Conservation (phyloP, 2,797 vertebrate species). For the Ataeniobius toweri region DNA sequence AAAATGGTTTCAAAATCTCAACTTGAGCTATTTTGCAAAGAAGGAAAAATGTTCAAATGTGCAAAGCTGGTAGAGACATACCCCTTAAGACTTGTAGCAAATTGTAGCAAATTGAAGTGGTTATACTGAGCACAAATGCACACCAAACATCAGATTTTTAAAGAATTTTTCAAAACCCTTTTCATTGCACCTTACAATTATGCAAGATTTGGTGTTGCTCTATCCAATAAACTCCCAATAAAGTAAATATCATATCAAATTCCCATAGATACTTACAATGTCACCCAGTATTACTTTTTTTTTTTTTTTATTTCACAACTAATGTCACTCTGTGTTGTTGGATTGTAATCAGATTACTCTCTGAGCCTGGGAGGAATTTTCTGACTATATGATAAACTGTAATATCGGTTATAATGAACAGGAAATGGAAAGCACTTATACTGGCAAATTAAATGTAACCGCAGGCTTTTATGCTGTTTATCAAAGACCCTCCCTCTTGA, state of each 20-base stretch:
- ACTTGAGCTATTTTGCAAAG: not conserved
- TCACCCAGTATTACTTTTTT: not conserved
- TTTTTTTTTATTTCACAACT: not conserved
- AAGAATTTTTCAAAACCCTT: too few species aligned
- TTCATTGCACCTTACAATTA: not conserved
- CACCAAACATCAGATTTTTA: not conserved
- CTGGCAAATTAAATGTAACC: not conserved
- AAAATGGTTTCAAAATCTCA: not conserved
- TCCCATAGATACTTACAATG: not conserved
- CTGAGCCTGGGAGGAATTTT: slow-evolving; percentile 5
- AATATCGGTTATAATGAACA: not conserved
- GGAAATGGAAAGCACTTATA: slow-evolving; percentile 7
- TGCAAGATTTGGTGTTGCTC: not conserved
- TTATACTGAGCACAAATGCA: not conserved
- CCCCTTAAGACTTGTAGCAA: not conserved
- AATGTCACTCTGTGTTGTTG: not conserved
- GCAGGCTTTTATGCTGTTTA: slow-evolving; percentile 1
- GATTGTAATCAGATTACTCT: not conserved
- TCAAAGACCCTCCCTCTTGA: not conserved
- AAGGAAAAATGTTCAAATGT: not conserved
- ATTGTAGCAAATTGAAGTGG: not conserved
- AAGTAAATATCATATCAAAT: not conserved
- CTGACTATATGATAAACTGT: not conserved
- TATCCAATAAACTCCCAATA: not conserved
- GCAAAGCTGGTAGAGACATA: not conserved